Base-by-base conservation (phyloP, 1,140 invertebrate genomes). In the Prorops nasuta region DNA sequence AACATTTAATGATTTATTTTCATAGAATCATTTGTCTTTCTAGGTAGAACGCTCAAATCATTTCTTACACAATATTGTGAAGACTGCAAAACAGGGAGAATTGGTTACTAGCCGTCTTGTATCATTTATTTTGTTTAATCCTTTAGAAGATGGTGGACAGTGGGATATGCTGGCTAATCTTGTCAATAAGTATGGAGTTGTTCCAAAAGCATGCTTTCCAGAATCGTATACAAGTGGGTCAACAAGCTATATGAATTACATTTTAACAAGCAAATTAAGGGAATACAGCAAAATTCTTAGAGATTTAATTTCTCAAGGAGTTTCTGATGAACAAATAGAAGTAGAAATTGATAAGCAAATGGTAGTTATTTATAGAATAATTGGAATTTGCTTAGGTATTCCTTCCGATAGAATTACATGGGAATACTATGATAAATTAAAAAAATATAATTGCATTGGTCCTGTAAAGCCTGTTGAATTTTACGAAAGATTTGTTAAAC, bases 141-240 rank as follows among this genome's bases (percentile, higher is more conserved):
- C 91, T 16, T 83, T 85, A 18, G 81, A 81, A 38, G 93, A 96
- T 69, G 93, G 93, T 24, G 93, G 93, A 0, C 92, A 95, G 70
- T 95, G 91, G 92, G 88, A 93, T 63, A 94, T 95, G 91, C 70
- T 94, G 47, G 84, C 88, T 4, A 94, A 94, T 76, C 70, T 96
- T 12, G 84, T 96, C 51, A 88, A 86, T 61, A 89, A 90, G 69
- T 86, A 96, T 65, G 93, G 93, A 21, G 67, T 96, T 10, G 85
- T 95, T 78, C 92, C 93, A 39, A 94, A 95, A 74, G 83, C 84
- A 61, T 89, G 85, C 64, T 95, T 91, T 66, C 89, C 91, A 0
- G 92, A 95, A 66, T 83, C 87, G 0, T 90, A 84, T 68, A 90
- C 84, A 68, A 86, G 85, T 34, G 87, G 92, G 64, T 79, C 82